Base-by-base conservation (phyloP, 92 coral and sea anemone genomes). In the Diadumene lineata region DNA sequence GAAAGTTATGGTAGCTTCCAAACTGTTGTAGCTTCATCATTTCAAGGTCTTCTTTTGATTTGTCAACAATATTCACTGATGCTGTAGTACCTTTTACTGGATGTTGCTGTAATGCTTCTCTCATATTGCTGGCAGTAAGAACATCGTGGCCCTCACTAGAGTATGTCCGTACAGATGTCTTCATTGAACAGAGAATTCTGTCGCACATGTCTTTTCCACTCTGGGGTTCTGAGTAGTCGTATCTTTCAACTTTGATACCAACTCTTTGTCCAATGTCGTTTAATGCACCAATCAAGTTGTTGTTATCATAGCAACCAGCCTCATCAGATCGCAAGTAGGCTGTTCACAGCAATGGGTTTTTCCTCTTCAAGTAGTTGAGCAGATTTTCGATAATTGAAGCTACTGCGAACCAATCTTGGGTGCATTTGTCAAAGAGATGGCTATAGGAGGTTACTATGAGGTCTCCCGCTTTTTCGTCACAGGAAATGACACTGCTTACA, bases 341-440 rank as follows among this genome's bases (percentile, higher is more conserved):
- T 30, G 53, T 75, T 56, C 27, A 26, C 48, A 87, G 28, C 31
- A 69, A 80, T 21, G 79, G 80, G 74, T 75, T 56, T n/a, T 60
- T 29, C 16, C 24, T 27, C 33, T 83, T 80, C 22, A 87, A 80
- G 1, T 31, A 43, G 25, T 18, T 50, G 23, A 87, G 77, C 55
- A 75, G 82, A 71, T 83, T 75, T 73, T 83, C 88, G 26, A 87
- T 50, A 34, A 79, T 64, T 55, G 83, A 87, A 1, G 69, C 31
- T 19, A 87, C 83, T 17, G 88, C 77, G 77, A 67, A 87, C 92
- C 92, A 87, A 68, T 87, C 92, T 82, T 87, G 92, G 16, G 82
- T 56, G 53, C 88, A 87, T 19, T 79, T 33, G 68, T 83, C 92
- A 43, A 87, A 78, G 56, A 83, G 51, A 63, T 79, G 89, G 7